Evolutionary conservation across 2,113 vertebrate species (phyloP), one percentile per base, ranked within the genome.

Genomic region (Tinamus guttatus): DNA sequence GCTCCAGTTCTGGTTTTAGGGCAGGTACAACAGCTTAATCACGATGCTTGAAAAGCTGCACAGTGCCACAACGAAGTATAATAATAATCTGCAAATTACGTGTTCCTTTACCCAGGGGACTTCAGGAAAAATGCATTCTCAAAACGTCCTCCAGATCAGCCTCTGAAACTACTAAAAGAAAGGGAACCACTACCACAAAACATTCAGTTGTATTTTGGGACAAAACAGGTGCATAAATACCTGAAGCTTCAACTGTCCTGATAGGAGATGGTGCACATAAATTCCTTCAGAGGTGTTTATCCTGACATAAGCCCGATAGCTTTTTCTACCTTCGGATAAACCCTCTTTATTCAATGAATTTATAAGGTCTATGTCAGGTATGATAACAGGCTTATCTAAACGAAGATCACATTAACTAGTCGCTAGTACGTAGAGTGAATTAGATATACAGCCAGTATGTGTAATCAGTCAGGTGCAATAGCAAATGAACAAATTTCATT

Each of bases 381-480:
- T 58, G 28, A 58, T 32, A 58, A 28, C 30, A 30, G 54, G 12
- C 78, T 56, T 58, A 25, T 14, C 25, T 13, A 21, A 1, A 9
- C 3, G 1, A 24, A 13, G 59, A 62, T 36, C 13, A 21, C 59
- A 62, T 62, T 36, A 62, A 2, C 15, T 49, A 80, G 43, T n/a
- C n/a, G n/a, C 41, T 47, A 21, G 3, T 0, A 32, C 0, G 2
- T 34, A 60, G 16, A 34, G 58, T 21, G 73, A 49, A 43, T 7
- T 49, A 52, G 67, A 85, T 1, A 41, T 21, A 43, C 36, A 9
- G 28, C 7, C 68, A 56, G 30, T 3, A 47, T 1, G 2, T 32
- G 28, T 76, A 7, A 19, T 0, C 0, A 83, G 43, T 22, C 3
- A 70, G 9, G 18, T 32, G 27, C n/a, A 59, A 0, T 11, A 69